Evolutionary conservation across 1,140 invertebrate genomes (phyloP).

Genomic region (Matsumurasca onukii): DNA sequence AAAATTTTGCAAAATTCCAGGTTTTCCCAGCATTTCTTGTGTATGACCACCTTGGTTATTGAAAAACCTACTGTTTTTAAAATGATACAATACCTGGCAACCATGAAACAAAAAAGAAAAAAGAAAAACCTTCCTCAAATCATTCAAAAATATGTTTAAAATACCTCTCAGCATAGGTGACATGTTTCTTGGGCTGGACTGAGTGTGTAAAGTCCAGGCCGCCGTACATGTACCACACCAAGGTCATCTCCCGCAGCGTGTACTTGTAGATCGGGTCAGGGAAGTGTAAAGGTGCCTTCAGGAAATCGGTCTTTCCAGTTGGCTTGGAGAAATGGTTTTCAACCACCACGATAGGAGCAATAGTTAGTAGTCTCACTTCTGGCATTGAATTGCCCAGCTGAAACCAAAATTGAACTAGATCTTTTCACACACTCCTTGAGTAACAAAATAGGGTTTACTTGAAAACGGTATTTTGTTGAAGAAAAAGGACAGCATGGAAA

Average conservation of each 20-base stretch:
- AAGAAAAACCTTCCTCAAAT: slow-evolving; percentile 10
- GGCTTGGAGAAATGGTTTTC: slow-evolving; percentile 88
- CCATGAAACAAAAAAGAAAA: not conserved
- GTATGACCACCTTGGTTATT: too few species aligned
- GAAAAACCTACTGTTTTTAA: too few species aligned
- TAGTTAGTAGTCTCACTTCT: slow-evolving; percentile 66
- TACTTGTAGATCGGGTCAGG: slow-evolving; percentile 76
- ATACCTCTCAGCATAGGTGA: slow-evolving; percentile 49
- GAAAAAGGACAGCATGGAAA: too few species aligned
- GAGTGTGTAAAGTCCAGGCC: slow-evolving; percentile 78
- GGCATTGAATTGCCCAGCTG: slow-evolving; percentile 67
- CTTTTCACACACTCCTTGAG: too few species aligned
- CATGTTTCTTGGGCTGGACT: slow-evolving; percentile 53
- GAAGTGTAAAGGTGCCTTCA: slow-evolving; percentile 81
- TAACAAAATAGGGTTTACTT: not conserved
- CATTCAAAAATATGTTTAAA: slow-evolving; percentile 1
- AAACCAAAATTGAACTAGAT: too few species aligned
- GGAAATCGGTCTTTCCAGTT: slow-evolving; percentile 71
- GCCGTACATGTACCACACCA: slow-evolving; percentile 91
- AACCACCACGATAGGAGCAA: slow-evolving; percentile 72
- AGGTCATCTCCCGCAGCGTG: slow-evolving; percentile 84
- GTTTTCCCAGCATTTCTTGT: too few species aligned
- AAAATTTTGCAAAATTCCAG: too few species aligned
- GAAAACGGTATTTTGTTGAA: not conserved
- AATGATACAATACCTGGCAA: not conserved